phyloP scores from a whole-genome alignment of 2,113 vertebrate genomes.

The Mola mola region DNA sequence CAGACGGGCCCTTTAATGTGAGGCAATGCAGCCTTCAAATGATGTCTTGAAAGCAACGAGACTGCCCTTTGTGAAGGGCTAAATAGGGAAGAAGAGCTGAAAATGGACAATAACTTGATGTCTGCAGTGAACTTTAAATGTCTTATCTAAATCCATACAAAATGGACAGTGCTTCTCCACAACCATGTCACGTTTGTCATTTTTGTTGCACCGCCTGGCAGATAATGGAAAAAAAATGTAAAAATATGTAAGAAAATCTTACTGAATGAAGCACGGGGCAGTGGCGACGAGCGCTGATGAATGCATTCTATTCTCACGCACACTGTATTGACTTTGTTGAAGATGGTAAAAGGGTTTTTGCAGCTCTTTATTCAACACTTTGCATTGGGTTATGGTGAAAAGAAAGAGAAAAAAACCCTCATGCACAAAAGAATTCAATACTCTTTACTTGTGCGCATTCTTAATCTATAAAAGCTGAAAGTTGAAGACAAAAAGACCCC shows the following conservation, averaged over 20 bases:
- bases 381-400: background rate
- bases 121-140: constrained; percentile 63
- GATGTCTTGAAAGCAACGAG: constrained; percentile 34
- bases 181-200: constrained; percentile 59
- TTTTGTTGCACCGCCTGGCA: constrained; percentile 39
- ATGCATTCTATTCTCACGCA: constrained; percentile 34
- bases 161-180: constrained; percentile 37
- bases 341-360: constrained; percentile 5
- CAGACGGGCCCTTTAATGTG: constrained; percentile 25
- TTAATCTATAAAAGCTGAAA: too few species aligned
- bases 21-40: constrained; percentile 41
- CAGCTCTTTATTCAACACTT: constrained; percentile 17
- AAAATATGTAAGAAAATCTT: constrained; percentile 68
- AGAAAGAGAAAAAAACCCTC: background rate
- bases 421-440: too few species aligned
- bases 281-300: constrained; percentile 41
- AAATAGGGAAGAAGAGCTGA: constrained; percentile 49
- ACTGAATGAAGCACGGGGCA: constrained; percentile 20
- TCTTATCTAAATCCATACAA: constrained; percentile 73
- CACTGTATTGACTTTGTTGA: constrained; percentile 25
- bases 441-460: too few species aligned
- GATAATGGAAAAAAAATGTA: constrained; percentile 66
- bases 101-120: constrained; percentile 64
- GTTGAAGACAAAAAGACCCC: too few species aligned
- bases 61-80: constrained; percentile 56